Conservation (phyloP, 2,113 vertebrate genomes). For the Gopherus evgoodei region DNA sequence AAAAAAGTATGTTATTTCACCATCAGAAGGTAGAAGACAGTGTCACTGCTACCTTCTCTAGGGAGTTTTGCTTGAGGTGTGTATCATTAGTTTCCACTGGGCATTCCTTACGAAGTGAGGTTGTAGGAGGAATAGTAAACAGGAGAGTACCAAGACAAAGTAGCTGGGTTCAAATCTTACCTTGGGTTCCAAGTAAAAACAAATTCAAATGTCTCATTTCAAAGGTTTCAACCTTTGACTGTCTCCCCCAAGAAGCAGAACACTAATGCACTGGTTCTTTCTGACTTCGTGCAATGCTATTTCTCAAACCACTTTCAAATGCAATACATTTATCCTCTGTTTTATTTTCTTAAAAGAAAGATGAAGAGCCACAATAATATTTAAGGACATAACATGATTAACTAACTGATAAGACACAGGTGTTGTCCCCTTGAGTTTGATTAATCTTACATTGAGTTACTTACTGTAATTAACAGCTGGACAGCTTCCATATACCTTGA, state of each 20-base stretch:
- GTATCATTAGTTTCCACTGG: background rate
- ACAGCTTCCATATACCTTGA: background rate
- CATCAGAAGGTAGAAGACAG: background rate
- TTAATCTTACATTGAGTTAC: background rate
- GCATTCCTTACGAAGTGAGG: background rate
- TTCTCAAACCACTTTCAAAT: background rate
- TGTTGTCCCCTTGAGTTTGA: background rate
- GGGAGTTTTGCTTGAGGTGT: background rate
- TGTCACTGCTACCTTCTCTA: background rate
- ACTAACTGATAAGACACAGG: background rate
- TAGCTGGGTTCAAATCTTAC: background rate
- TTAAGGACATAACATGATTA: background rate
- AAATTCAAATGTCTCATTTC: background rate
- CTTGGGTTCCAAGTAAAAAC: background rate
- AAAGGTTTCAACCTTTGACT: background rate
- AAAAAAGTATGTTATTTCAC: background rate
- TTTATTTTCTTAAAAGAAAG: background rate
- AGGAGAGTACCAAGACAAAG: background rate
- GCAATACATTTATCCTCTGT: background rate
- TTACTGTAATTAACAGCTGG: background rate
- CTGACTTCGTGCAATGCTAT: background rate
- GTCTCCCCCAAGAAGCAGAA: background rate
- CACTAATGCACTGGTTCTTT: background rate
- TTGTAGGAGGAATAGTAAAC: background rate
- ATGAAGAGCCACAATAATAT: background rate